Evolutionary conservation across 2,113 vertebrate genomes (phyloP).

Genomic region (Percina caprodes): DNA sequence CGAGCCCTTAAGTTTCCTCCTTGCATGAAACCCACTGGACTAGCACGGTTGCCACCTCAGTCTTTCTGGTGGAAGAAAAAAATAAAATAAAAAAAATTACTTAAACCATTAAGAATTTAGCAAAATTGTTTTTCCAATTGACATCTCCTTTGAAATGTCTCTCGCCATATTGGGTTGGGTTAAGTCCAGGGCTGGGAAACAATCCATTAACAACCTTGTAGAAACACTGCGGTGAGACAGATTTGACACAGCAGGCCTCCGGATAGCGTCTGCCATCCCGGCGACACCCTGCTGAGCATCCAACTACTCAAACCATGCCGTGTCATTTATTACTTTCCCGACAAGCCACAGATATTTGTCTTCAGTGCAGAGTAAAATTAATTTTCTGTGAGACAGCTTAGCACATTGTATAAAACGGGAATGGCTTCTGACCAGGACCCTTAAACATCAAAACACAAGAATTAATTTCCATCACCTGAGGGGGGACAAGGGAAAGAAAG

Average conservation of each 20-base stretch:
- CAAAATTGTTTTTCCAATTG: constrained; percentile 33
- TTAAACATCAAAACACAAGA: constrained; percentile 60
- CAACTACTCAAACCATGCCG: constrained; percentile 36
- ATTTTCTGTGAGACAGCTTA: constrained; percentile 65
- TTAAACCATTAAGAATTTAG: constrained; percentile 1
- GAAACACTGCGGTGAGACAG: constrained; percentile 59
- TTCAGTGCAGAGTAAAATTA: constrained; percentile 52
- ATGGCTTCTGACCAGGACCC: constrained; percentile 49
- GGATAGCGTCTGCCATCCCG: constrained; percentile 42
- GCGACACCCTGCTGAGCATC: constrained; percentile 41
- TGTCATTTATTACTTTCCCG: constrained; percentile 68
- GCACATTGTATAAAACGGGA: constrained; percentile 46
- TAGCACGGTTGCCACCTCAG: constrained; percentile 32
- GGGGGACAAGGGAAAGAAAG: neutral
- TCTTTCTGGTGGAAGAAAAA: neutral
- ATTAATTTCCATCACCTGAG: constrained; percentile 68
- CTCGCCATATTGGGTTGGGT: constrained; percentile 12
- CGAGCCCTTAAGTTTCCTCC: constrained; percentile 23
- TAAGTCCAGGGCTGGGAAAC: constrained; percentile 47
- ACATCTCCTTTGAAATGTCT: constrained; percentile 59
- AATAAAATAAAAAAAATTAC: neutral
- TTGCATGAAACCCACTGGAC: constrained; percentile 37
- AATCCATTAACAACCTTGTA: constrained; percentile 58
- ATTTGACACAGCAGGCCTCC: constrained; percentile 65
- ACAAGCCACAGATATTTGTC: constrained; percentile 61